Conservation (phyloP, 1,140 invertebrate species). For the Phocides pigmalion region DNA sequence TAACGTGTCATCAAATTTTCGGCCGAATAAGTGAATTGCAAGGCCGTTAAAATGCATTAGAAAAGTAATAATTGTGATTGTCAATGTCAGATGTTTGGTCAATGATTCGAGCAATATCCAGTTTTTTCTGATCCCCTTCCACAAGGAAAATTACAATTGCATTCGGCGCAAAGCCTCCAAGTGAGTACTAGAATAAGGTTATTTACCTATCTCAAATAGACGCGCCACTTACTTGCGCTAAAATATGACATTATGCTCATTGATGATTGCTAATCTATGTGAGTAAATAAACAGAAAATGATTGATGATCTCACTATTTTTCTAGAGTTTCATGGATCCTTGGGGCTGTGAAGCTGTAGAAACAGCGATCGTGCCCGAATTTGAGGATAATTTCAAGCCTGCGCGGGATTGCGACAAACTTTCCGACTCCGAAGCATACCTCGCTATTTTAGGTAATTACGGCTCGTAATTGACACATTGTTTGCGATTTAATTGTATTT, state of each 20-base stretch:
- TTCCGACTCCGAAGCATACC: conserved; percentile 69
- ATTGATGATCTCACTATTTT: neutral
- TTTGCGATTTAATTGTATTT: conserved; percentile 39
- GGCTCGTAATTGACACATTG: neutral
- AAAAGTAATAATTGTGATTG: neutral
- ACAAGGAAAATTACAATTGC: conserved; percentile 25
- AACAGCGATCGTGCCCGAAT: conserved; percentile 50
- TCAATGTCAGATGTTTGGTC: conserved; percentile 18
- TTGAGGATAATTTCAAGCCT: conserved; percentile 75
- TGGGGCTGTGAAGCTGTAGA: conserved; percentile 65
- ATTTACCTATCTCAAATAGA: neutral
- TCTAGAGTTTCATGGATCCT: conserved; percentile 77
- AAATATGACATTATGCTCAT: neutral
- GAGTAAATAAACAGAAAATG: conserved; percentile 20
- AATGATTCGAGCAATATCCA: conserved; percentile 10
- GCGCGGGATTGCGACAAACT: conserved; percentile 54
- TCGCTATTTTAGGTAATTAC: conserved; percentile 70
- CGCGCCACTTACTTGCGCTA: too few relatives aligned
- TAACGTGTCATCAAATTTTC: neutral
- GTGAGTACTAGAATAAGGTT: conserved; percentile 40
- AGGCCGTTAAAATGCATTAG: neutral
- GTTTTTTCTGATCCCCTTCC: conserved; percentile 28
- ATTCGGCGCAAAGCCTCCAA: conserved; percentile 54
- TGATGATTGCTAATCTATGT: neutral
- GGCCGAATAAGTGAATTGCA: conserved; percentile 8